These are phyloP conservation scores for Mormyrops attenuatus DNA, from an alignment of 2,797 vertebrate species.

Conservation along the genomic window DNA sequence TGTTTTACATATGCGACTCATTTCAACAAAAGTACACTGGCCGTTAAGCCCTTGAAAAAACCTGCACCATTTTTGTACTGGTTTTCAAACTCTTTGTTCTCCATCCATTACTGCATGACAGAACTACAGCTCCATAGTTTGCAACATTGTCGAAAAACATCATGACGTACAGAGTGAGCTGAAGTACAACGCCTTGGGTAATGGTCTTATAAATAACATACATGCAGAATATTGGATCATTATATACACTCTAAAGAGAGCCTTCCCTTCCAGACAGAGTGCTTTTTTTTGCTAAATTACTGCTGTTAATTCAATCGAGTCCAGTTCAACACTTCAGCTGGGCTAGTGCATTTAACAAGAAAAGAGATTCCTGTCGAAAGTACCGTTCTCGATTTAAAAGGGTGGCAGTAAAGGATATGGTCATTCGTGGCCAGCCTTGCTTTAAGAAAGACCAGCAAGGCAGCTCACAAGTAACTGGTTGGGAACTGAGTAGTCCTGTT, in stretches of 20 bases:
- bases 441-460: neutral
- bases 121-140: neutral
- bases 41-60: neutral
- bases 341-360: neutral
- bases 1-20: slow-evolving; percentile 1
- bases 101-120: neutral
- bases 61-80: neutral
- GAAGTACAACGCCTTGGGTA: neutral
- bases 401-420: neutral
- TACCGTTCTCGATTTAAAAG: neutral
- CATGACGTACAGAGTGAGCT: neutral
- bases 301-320: neutral
- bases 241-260: neutral
- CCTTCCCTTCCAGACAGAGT: neutral
- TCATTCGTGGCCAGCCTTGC: neutral
- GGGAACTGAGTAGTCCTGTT: neutral
- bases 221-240: neutral
- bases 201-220: slow-evolving; percentile 9
- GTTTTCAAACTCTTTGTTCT: neutral
- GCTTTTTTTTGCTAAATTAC: neutral
- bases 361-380: neutral
- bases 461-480: neutral
- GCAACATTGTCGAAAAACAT: neutral
- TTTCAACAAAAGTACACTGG: neutral
- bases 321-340: neutral